phyloP scores from a whole-genome alignment of 2,113 vertebrate species.

The Phocoena phocoena region DNA sequence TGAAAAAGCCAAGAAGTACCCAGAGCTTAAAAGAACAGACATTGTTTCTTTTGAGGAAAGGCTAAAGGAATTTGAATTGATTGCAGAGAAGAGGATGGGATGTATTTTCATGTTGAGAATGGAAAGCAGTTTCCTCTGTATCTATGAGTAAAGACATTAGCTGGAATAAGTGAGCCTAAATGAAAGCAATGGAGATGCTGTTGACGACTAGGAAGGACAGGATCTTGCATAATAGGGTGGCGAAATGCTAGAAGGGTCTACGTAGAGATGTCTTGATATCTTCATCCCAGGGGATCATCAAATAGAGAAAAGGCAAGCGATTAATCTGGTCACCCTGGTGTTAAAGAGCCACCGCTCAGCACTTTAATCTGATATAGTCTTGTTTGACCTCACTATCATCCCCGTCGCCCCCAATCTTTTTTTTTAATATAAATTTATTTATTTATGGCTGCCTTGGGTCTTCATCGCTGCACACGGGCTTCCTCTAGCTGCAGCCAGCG shows the following conservation, averaged over 20 bases:
- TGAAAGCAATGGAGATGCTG: background rate
- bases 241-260: background rate
- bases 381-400: background rate
- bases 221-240: background rate
- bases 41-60: background rate
- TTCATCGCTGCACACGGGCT: no score
- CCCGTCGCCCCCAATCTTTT: background rate
- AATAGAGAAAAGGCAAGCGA: background rate
- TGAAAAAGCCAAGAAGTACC: background rate
- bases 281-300: background rate
- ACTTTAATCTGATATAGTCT: background rate
- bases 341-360: background rate
- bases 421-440: no score
- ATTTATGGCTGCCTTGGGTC: no score
- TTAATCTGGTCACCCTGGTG: background rate
- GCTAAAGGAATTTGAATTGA: background rate
- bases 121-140: background rate
- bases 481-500: no score
- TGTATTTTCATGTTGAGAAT: background rate
- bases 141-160: background rate
- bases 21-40: background rate
- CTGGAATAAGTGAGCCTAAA: background rate
- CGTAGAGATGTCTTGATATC: background rate
- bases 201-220: background rate
- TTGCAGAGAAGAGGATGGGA: background rate